These are phyloP conservation scores for Hedya salicella DNA, from an alignment of 2,888 invertebrate species.

Conservation along the genomic window DNA sequence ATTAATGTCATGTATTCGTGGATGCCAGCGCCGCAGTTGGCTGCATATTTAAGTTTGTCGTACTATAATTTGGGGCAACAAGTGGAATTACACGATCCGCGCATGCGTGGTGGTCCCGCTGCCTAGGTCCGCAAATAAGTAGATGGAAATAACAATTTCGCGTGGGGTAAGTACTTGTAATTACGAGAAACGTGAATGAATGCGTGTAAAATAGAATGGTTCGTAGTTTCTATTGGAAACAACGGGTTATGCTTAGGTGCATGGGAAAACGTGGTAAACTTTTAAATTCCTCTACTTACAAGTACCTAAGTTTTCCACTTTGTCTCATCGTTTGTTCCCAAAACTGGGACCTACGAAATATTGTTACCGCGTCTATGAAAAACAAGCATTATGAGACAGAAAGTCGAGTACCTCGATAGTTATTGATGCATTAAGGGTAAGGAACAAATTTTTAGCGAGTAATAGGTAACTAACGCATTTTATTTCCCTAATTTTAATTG, in stretches of 20 bases:
- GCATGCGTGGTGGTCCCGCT: conserved; percentile 81
- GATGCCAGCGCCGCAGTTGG: conserved; percentile 5
- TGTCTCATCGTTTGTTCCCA: too few species aligned
- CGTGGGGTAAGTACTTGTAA: conserved; percentile 62
- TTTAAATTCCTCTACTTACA: too few species aligned
- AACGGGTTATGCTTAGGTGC: conserved; percentile 4
- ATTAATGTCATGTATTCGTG: neutral
- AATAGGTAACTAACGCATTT: too few species aligned
- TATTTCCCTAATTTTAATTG: too few species aligned
- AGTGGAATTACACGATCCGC: conserved; percentile 77
- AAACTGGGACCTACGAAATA: too few species aligned
- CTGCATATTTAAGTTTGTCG: conserved; percentile 26
- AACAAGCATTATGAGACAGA: too few species aligned
- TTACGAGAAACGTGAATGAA: conserved; percentile 33
- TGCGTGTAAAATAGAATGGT: neutral
- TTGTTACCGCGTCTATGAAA: too few species aligned
- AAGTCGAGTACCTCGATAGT: too few species aligned
- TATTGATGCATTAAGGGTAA: too few species aligned
- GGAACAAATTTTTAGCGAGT: too few species aligned
- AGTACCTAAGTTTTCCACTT: too few species aligned
- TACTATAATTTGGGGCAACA: conserved; percentile 77
- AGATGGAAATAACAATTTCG: conserved; percentile 70
- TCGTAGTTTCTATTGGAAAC: conserved; percentile 20
- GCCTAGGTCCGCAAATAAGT: conserved; percentile 70
- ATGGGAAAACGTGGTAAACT: conserved; percentile 21